Evolutionary conservation across 2,113 vertebrate genomes (phyloP).

Genomic region (Pantherophis guttatus): DNA sequence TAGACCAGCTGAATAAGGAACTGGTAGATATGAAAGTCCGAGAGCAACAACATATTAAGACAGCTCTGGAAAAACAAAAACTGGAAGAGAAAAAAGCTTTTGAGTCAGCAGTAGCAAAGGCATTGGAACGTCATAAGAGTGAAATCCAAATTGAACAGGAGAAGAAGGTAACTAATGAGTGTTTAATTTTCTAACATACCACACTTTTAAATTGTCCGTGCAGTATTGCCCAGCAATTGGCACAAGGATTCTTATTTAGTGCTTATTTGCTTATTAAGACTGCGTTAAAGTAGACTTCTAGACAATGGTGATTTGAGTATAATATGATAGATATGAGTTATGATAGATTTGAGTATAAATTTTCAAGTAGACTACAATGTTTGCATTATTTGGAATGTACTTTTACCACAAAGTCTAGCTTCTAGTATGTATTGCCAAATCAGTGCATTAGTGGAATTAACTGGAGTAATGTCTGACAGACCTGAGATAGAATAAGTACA

Average conservation of each 20-base stretch:
- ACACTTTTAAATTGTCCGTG: neutral
- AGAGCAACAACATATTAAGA: conserved; percentile 86
- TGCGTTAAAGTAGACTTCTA: neutral
- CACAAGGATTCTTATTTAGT: neutral
- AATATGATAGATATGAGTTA: neutral
- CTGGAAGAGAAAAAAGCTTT: conserved; percentile 80
- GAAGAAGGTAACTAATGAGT: conserved; percentile 76
- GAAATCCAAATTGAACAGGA: conserved; percentile 84
- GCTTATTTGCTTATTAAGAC: neutral
- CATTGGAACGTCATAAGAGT: conserved; percentile 77
- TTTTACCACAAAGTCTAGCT: neutral
- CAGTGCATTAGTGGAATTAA: neutral
- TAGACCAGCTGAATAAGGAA: conserved; percentile 89
- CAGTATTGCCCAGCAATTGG: neutral
- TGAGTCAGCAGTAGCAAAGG: conserved; percentile 78
- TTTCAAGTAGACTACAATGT: neutral
- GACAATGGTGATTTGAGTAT: neutral
- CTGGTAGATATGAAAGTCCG: conserved; percentile 87
- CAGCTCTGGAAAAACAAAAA: conserved; percentile 85
- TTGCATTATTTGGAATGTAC: neutral
- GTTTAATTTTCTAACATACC: fast-evolving
- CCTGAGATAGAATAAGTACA: neutral
- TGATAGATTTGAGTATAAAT: neutral
- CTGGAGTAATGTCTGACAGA: neutral
- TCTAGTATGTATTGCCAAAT: neutral